Base-by-base conservation (phyloP, 2,888 invertebrate species). In the Acrobeloides nanus region DNA sequence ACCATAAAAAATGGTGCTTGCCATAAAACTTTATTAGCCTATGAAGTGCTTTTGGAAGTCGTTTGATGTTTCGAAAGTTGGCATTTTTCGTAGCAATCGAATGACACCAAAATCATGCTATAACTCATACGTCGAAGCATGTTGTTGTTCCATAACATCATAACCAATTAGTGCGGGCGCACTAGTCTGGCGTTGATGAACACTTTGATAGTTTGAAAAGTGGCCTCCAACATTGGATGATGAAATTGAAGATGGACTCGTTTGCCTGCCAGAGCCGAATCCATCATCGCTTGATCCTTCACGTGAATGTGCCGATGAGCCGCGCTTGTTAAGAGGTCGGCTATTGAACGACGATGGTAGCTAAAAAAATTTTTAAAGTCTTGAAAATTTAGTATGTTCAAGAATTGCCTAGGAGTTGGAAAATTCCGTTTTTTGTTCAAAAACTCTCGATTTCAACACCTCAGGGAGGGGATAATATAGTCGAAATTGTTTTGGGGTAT, bases 221-320 rank as follows among this genome's bases (percentile, higher is more conserved):
- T 50, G 40, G 6, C 17, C 31, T 4, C 34, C 48, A 4, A 52
- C 41, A 23, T 49, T 49, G 18, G 46, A 53, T 17, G 47, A 59
- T 25, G 49, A 46, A 4, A 48, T 49, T 15, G 49, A 51, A 5
- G 57, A 43, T 15, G 57, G 57, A 15, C 53, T 55, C 18, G 57
- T 57, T 26, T 59, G 59, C 12, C 56, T 24, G 17, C 56, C 46
- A 18, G 51, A 48, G 21, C 53, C 48, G 41, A 54, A 57, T 17
- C 54, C 54, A 33, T 57, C 57, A 31, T 57, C 57, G n/a, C 52
- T 54, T 7, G 57, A 57, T 26, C 54, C 54, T 26, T 57, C 57
- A 15, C 54, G 15, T 8, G 8, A 35, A 35, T 8, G 17, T 8
- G 18, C 53, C 10, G 48, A 60, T 33, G 55, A 56, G 15, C 48